These are phyloP conservation scores for Phrynocephalus guinanensis DNA, from an alignment of 2,797 vertebrate species.

Conservation along the genomic window DNA sequence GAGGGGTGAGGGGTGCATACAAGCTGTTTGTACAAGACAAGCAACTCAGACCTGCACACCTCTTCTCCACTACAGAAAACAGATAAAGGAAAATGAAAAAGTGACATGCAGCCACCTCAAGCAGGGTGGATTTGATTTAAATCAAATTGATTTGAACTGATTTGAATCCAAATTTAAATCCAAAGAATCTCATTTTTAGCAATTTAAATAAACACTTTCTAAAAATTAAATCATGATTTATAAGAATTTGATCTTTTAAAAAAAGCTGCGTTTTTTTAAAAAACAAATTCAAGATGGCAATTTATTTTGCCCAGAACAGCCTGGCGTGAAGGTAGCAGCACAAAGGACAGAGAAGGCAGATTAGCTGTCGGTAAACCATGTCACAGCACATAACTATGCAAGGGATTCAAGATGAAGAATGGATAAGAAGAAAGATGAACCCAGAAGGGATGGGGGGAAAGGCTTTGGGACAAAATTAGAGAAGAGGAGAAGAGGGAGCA, in stretches of 20 bases:
- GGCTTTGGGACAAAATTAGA: not conserved
- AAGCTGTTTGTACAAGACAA: not conserved
- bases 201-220: too few species aligned
- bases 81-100: not conserved
- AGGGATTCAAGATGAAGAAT: not conserved
- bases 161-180: too few species aligned
- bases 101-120: not conserved
- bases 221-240: too few species aligned
- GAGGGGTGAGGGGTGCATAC: not conserved
- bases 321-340: too few species aligned
- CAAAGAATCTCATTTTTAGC: too few species aligned
- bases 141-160: too few species aligned
- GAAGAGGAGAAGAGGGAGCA: not conserved
- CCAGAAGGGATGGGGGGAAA: not conserved
- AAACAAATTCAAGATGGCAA: too few species aligned
- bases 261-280: too few species aligned
- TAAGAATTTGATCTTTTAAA: too few species aligned
- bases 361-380: not conserved
- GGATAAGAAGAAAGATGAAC: too few species aligned
- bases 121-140: too few species aligned
- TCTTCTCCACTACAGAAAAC: not conserved
- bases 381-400: not conserved
- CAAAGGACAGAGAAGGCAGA: not conserved
- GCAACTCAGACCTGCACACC: too few species aligned
- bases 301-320: not conserved